phyloP scores from a whole-genome alignment of 2,113 vertebrate species.

The Pyxicephalus adspersus region DNA sequence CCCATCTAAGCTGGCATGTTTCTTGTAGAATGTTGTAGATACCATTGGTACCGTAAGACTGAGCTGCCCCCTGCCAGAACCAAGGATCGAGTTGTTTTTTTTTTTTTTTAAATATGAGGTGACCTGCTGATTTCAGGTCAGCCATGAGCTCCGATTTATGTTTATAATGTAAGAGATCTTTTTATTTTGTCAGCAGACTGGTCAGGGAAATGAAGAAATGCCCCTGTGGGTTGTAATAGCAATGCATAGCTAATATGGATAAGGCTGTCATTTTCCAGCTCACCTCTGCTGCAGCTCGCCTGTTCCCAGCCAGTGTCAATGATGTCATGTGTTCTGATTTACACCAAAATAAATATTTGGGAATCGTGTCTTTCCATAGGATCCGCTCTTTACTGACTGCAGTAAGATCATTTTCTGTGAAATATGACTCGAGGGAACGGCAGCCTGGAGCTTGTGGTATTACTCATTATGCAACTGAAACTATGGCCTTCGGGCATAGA shows the following conservation, averaged over 20 bases:
- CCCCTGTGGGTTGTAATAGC: not conserved
- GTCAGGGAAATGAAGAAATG: not conserved
- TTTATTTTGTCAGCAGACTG: not conserved
- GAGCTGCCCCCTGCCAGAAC: not conserved
- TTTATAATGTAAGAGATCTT: not conserved
- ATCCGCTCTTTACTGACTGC: too few species aligned
- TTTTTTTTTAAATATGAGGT: not conserved
- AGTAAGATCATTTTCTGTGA: too few species aligned
- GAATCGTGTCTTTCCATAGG: too few species aligned
- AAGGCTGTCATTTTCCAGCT: not conserved
- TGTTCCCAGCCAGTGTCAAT: not conserved
- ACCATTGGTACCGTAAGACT: not conserved
- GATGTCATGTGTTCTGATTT: constrained; percentile 38
- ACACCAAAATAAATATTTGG: not conserved
- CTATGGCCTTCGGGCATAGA: not conserved
- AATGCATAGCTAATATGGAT: not conserved
- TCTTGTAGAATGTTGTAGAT: not conserved
- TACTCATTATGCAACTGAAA: not conserved
- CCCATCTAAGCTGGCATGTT: not conserved
- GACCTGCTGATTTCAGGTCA: not conserved
- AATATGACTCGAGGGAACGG: too few species aligned
- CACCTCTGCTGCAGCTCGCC: constrained; percentile 39
- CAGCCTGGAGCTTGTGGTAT: too few species aligned
- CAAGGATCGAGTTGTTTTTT: not conserved
- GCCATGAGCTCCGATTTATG: not conserved